Percentiles rank a stretch among this genome's conserved stretches.
These are phyloP conservation scores for Serilophus lunatus DNA, from an alignment of 2,113 vertebrate genomes.

Conservation along the genomic window DNA sequence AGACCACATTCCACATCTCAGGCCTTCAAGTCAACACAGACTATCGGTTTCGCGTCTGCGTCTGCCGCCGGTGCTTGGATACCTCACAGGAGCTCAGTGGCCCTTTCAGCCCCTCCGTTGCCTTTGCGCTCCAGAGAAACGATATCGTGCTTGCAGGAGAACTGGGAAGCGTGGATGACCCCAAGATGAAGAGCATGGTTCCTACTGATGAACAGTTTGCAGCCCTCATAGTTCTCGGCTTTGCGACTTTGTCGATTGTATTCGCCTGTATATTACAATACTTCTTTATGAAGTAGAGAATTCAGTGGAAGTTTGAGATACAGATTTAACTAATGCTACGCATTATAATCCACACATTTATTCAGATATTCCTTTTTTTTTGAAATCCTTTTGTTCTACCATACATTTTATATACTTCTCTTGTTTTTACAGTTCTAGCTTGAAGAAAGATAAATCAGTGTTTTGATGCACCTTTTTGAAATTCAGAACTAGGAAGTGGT, in stretches of 20 bases:
- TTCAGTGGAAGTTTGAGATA: slow-evolving; percentile 71
- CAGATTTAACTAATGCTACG: slow-evolving; percentile 81
- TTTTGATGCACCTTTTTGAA: slow-evolving; percentile 85
- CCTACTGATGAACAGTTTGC: slow-evolving; percentile 95
- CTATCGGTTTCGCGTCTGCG: slow-evolving; percentile 95
- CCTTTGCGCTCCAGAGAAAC: slow-evolving; percentile 82
- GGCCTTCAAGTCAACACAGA: slow-evolving; percentile 94
- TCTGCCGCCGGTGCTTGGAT: slow-evolving; percentile 90
- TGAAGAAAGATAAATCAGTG: slow-evolving; percentile 70
- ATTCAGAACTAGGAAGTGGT: slow-evolving; percentile 79
- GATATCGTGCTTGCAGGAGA: slow-evolving; percentile 77
- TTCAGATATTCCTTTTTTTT: slow-evolving; percentile 78
- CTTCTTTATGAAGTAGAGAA: slow-evolving; percentile 94
- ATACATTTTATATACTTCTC: slow-evolving; percentile 73
- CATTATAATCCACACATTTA: slow-evolving; percentile 84
- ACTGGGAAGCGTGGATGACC: slow-evolving; percentile 61
- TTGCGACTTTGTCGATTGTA: slow-evolving; percentile 89
- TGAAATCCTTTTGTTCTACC: slow-evolving; percentile 68
- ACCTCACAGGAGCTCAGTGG: slow-evolving; percentile 92
- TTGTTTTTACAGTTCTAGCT: slow-evolving; percentile 82
- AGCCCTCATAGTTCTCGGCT: slow-evolving; percentile 89
- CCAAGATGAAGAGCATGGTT: slow-evolving; percentile 81
- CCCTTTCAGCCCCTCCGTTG: slow-evolving; percentile 91
- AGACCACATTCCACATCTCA: slow-evolving; percentile 88
- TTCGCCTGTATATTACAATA: slow-evolving; percentile 98